Base-by-base conservation (phyloP, 2,113 vertebrate genomes). In the Cyanocitta stelleri region DNA sequence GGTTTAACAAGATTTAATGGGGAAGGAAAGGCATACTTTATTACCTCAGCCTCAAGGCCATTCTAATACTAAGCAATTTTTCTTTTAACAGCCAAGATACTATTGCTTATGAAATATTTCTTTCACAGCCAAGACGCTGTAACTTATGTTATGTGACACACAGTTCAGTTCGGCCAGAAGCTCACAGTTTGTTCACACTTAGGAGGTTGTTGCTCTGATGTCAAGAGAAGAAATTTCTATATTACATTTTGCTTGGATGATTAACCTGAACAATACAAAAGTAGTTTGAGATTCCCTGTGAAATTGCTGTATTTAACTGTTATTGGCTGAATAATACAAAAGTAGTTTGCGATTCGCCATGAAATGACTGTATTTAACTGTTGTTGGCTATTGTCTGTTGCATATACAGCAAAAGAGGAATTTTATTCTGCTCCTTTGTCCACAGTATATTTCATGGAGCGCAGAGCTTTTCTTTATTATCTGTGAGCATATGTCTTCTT, bases 351-450 rank as follows among this genome's bases (percentile, higher is more conserved):
- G 41, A 61, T 66, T 77, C 18, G 39, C 4, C 16, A 5, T 39
- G 16, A 39, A 78, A 68, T 2, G 0, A 6, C 11, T 55, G 6
- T 68, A 55, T 52, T 81, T 82, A 79, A 59, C 16, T 46, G 1
- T 17, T 75, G 8, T 35, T 39, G 10, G 7, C 9, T 91, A 9
- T 64, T 73, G 5, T 43, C 6, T 68, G 21, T 24, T 56, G 4
- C 22, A 26, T 30, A 15, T 33, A 19, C 3, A 75, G 30, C 16
- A 58, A 14, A 64, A 0, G 0, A 76, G 3, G 1, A 58, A n/a
- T 24, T 72, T 7, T 22, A 39, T 68, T 64, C 41, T 80, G 2
- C 6, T 83, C 2, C 11, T 44, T 52, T 72, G n/a, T 32, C 10
- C 9, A 16, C 5, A 37, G 4, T 7, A 15, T 19, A 43, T 23